phyloP scores from a whole-genome alignment of 2,797 vertebrate species.

The Scolopax bukidnonensis region DNA sequence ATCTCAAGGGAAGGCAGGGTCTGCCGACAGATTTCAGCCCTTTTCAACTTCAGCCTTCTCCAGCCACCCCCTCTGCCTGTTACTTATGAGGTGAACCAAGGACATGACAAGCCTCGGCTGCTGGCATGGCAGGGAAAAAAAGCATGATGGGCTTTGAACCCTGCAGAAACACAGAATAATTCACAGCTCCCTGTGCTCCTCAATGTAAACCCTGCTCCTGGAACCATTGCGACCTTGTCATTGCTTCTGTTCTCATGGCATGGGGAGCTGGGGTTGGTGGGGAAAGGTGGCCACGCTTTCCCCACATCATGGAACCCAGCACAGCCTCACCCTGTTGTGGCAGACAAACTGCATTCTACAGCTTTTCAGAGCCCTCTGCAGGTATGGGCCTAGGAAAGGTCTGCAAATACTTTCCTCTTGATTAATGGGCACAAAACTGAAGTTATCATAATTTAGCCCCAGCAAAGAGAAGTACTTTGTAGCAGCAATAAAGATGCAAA shows the following conservation, averaged over 20 bases:
- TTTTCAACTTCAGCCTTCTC: slow-evolving; percentile 12
- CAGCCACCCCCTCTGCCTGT: background rate
- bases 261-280: slow-evolving; percentile 47
- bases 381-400: slow-evolving; percentile 39
- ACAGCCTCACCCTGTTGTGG: background rate
- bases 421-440: slow-evolving; percentile 47
- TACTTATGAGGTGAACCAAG: slow-evolving; percentile 52
- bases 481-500: background rate
- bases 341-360: slow-evolving; percentile 50
- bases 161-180: background rate
- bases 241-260: slow-evolving; percentile 42
- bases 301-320: slow-evolving; percentile 68
- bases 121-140: slow-evolving; percentile 9
- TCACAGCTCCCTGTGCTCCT: background rate
- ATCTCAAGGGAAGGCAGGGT: background rate
- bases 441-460: slow-evolving; percentile 45
- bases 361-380: slow-evolving; percentile 53
- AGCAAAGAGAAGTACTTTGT: slow-evolving; percentile 41
- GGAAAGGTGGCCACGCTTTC: slow-evolving; percentile 50
- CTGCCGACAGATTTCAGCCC: slow-evolving; percentile 10
- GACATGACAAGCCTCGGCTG: slow-evolving; percentile 1
- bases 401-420: slow-evolving; percentile 40
- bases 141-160: background rate
- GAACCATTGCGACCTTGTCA: slow-evolving; percentile 46
- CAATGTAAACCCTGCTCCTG: background rate